Base-by-base conservation (phyloP, 2,797 vertebrate genomes). In the Xerus rutilus region DNA sequence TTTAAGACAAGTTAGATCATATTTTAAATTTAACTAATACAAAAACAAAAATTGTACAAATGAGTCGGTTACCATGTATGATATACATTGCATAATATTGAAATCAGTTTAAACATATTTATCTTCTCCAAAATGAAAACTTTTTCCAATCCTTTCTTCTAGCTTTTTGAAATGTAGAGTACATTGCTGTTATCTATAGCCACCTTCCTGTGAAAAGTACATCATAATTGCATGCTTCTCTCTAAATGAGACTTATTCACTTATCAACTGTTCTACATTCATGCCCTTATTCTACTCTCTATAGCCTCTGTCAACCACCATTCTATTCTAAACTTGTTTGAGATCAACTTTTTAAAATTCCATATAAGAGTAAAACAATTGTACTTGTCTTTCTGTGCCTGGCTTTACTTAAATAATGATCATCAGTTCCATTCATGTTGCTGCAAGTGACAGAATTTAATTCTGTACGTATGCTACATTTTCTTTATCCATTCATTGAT, bases 201-300 rank as follows among this genome's bases (percentile, higher is more conserved):
- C 39, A 25, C 5, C 70, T 20, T 73, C 43, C 23, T 45, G 39
- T 73, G 39, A 9, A 10, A 45, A 45, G 70, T 39, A 45, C 21
- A 73, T 21, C 21, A 45, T 23, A 45, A 13, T 20, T 25, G 45
- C 21, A 2, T 73, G 43, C 70, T 32, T 10, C n/a, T 57, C 14
- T 59, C 14, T 62, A 81, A 81, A 43, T 39, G 21, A 28, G 13
- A 59, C 57, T 43, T 45, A 30, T 1, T 64, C 62, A 28, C 62
- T 62, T 4, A 64, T 64, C 57, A 45, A 64, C 25, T 11, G 23
- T 62, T 28, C 7, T 30, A 18, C 20, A 82, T 72, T 20, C 20
- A 32, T 64, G 15, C 10, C 28, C 1, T 0, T 11, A 5, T 10
- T 15, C 39, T 45, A 32, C n/a, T 47, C 39, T 20, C 28, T 2